Conservation (phyloP, 2,113 vertebrate genomes). For the Phocoena sinus region DNA sequence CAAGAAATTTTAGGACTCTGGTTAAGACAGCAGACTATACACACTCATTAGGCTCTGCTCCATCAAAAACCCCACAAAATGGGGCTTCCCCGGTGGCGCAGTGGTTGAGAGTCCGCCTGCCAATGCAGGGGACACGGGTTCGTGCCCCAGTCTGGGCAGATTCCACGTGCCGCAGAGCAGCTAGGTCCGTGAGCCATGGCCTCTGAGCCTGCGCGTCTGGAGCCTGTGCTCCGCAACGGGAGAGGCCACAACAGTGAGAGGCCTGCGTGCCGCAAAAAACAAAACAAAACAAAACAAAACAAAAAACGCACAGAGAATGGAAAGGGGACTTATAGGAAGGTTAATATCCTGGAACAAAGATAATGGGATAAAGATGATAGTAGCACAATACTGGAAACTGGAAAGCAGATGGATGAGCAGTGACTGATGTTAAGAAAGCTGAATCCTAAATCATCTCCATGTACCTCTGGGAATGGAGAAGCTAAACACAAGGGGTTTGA, state of each 20-base stretch:
- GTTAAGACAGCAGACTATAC: background rate
- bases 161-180: too few relatives aligned
- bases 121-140: too few relatives aligned
- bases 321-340: background rate
- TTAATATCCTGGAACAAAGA: background rate
- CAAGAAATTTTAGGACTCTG: background rate
- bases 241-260: too few relatives aligned
- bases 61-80: background rate
- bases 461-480: background rate
- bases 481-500: too few relatives aligned
- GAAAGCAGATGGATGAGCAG: background rate
- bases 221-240: too few relatives aligned
- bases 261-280: too few relatives aligned
- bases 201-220: too few relatives aligned
- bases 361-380: background rate
- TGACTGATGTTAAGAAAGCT: background rate
- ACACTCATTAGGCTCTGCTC: background rate
- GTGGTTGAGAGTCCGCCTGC: too few relatives aligned
- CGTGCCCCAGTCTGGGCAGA: too few relatives aligned
- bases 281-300: too few relatives aligned
- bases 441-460: background rate
- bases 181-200: too few relatives aligned
- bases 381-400: background rate
- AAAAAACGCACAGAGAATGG: background rate
- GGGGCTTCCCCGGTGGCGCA: too few relatives aligned